Base-by-base conservation (phyloP, 2,888 invertebrate species). In the Urechis unicinctus region DNA sequence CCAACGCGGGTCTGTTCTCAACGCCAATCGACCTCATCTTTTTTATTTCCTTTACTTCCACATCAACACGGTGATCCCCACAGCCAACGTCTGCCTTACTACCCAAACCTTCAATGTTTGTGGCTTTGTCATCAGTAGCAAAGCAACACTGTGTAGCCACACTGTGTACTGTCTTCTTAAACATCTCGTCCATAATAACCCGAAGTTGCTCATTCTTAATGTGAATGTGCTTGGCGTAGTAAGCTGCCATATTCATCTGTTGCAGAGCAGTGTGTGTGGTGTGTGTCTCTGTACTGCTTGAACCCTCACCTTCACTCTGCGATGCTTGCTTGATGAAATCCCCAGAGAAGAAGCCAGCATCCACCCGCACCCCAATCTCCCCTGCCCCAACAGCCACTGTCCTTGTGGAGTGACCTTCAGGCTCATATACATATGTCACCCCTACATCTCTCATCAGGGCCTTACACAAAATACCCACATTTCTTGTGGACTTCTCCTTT, bases 331-430 rank as follows among this genome's bases (percentile, higher is more conserved):
- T 3, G 22, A 31, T 13, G n/a, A 29, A 22, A 26, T 2, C 1
- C 21, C 28, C 52, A 29, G 9, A 17, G 22, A n/a, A 22, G 17
- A 24, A 17, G 2, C n/a, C 48, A 29, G 21, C 41, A 26, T 36
- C 44, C 24, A 45, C 53, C n/a, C 53, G 44, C 9, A 63, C 53
- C 5, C 60, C 59, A 21, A 63, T 59, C 55, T 64, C 64, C 13
- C 73, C 73, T 28, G 72, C 74, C 53, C 71, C 72, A 4, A 77
- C 67, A 3, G 74, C 75, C 21, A 74, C 68, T 36, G 67, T 70
- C 28, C 73, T 59, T 13, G 66, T 71, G 25, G 64, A 41, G 1
- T 74, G 75, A 57, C 68, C 69, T 50, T 68, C 72, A 21, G 70
- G 67, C 60, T 75, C 74, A 56, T 69, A 68, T 45, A 62, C 62